phyloP scores from a whole-genome alignment of 2,888 invertebrate species.

The Anoplius nigerrimus region DNA sequence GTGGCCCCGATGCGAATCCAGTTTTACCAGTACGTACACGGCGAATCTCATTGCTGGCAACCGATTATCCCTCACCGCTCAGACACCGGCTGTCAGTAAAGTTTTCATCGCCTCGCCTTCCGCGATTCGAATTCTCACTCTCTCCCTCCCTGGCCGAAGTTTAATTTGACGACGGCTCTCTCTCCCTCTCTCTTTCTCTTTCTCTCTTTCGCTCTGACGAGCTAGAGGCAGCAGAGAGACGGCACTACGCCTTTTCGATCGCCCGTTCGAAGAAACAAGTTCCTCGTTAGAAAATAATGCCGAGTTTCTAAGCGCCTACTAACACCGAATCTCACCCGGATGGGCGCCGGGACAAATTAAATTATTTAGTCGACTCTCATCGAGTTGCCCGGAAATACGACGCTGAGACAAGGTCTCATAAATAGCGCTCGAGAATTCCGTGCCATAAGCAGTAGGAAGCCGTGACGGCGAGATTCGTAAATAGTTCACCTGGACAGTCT shows the following conservation, averaged over 20 bases:
- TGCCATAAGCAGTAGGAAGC: conserved; percentile 36
- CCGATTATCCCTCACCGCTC: neutral
- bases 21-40: no score
- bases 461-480: neutral
- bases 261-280: conserved; percentile 19
- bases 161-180: conserved; percentile 36
- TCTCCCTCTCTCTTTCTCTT: no score
- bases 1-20: no score
- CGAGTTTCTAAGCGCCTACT: neutral
- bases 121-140: conserved; percentile 14
- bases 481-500: no score
- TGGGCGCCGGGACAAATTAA: neutral
- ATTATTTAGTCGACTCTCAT: conserved; percentile 6
- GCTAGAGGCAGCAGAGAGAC: neutral
- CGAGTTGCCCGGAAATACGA: no score
- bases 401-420: no score
- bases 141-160: conserved; percentile 27
- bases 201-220: no score
- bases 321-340: neutral
- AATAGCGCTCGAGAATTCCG: no score
- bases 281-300: conserved; percentile 25
- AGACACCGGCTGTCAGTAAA: no score
- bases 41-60: no score
- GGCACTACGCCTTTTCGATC: neutral
- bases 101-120: conserved; percentile 17